A percentile compares a stretch with the other conserved stretches of the same genome.
These are phyloP conservation scores for Orius insidiosus DNA, from an alignment of 1,140 invertebrate species.

Conservation along the genomic window DNA sequence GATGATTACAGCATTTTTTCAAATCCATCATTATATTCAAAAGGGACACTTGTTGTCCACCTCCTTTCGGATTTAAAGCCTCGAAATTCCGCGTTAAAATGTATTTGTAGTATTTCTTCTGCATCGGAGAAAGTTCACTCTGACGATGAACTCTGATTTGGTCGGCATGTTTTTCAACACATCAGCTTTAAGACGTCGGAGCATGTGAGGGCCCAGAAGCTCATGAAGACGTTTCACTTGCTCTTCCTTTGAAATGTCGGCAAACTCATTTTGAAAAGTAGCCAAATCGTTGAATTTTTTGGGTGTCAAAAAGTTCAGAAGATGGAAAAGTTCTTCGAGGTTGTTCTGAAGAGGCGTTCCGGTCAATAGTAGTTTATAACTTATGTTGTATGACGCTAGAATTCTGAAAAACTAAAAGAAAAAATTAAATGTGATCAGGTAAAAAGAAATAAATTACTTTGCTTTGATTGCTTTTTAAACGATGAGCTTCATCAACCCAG, in stretches of 20 bases:
- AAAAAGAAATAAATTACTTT: too few species aligned
- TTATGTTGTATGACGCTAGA: constrained; percentile 82
- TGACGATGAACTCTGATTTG: constrained; percentile 98
- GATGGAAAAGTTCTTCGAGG: constrained; percentile 96
- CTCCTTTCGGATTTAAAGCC: constrained; percentile 88
- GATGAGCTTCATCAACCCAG: constrained; percentile 98
- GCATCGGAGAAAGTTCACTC: constrained; percentile 98
- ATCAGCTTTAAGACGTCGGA: constrained; percentile 94
- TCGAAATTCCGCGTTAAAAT: constrained; percentile 97
- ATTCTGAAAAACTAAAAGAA: constrained; percentile 97
- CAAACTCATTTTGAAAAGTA: constrained; percentile 95
- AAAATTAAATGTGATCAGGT: too few species aligned
- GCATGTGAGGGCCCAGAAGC: constrained; percentile 94
- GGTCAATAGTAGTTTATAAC: constrained; percentile 91
- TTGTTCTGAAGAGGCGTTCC: constrained; percentile 99
- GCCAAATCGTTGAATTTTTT: constrained; percentile 88
- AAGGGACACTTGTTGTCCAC: constrained; percentile 82
- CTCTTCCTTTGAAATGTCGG: constrained; percentile 98
- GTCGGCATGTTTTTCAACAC: constrained; percentile 99
- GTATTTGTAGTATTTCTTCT: constrained; percentile 99
- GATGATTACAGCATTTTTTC: constrained; percentile 99
- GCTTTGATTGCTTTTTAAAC: constrained; percentile 97
- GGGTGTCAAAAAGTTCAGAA: constrained; percentile 95
- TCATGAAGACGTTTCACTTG: constrained; percentile 98
- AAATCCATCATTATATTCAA: constrained; percentile 99